Evolutionary conservation across 2,113 vertebrate species (phyloP).

Genomic region (Arvicanthis niloticus): DNA sequence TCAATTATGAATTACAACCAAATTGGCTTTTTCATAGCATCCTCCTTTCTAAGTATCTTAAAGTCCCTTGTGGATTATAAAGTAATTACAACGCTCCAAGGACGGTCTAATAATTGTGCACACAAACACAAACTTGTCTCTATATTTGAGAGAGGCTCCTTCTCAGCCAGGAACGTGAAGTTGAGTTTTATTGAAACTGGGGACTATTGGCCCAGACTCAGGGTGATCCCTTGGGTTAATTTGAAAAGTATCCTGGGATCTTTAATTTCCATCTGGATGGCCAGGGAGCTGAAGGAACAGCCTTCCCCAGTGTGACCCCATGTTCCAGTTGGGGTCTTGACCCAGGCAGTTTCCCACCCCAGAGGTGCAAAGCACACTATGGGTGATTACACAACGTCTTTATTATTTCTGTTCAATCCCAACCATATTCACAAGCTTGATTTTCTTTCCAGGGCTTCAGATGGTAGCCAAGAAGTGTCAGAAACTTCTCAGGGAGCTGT

Average conservation of each 20-base stretch:
- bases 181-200: constrained; percentile 56
- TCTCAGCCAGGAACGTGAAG: constrained; percentile 63
- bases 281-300: constrained; percentile 68
- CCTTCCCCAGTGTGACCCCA: neutral
- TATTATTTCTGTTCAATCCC: constrained; percentile 19
- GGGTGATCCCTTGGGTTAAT: constrained; percentile 51
- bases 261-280: constrained; percentile 73
- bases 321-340: constrained; percentile 23
- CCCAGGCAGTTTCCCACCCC: neutral
- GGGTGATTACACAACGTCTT: constrained; percentile 17
- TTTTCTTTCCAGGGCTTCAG: constrained; percentile 29
- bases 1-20: constrained; percentile 73
- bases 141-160: constrained; percentile 48
- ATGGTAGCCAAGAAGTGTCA: neutral
- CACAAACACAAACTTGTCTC: constrained; percentile 56
- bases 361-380: constrained; percentile 36
- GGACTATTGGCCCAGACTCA: constrained; percentile 60
- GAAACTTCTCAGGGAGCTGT: neutral
- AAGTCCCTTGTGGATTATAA: constrained; percentile 65
- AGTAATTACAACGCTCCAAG: constrained; percentile 53
- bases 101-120: constrained; percentile 50
- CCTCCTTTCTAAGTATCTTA: constrained; percentile 60
- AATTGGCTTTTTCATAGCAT: constrained; percentile 74
- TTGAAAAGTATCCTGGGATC: constrained; percentile 69
- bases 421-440: neutral